A percentile compares a stretch with the other conserved stretches of the same genome.
Evolutionary conservation across 2,113 vertebrate species (phyloP).

Genomic region (Psophia crepitans): DNA sequence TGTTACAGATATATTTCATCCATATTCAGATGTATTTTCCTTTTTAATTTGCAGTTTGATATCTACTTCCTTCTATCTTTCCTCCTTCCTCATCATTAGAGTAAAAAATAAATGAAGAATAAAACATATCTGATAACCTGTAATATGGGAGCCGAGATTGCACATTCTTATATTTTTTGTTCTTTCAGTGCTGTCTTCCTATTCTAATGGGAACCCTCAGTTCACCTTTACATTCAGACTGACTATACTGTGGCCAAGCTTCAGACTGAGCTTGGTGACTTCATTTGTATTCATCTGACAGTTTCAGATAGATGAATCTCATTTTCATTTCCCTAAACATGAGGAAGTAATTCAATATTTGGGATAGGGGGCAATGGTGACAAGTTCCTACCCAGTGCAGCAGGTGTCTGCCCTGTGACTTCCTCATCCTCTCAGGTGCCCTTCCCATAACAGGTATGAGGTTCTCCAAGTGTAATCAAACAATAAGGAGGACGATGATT

Average conservation of each 20-base stretch:
- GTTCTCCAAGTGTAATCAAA: no score
- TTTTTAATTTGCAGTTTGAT: conserved; percentile 38
- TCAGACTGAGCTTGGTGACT: neutral
- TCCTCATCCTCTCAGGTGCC: no score
- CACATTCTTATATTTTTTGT: neutral
- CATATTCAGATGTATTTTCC: conserved; percentile 9
- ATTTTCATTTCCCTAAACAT: neutral
- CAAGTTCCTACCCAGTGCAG: no score
- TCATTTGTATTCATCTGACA: neutral
- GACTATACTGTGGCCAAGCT: neutral
- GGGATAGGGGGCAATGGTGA: no score
- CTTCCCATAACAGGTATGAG: no score
- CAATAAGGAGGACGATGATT: no score
- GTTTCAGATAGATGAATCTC: neutral
- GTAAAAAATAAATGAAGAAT: neutral
- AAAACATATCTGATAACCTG: neutral
- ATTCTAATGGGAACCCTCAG: neutral
- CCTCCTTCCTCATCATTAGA: neutral
- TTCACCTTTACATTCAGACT: neutral
- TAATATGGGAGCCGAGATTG: neutral
- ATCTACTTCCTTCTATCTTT: neutral
- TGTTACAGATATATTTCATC: conserved; percentile 18
- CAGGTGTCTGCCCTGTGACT: no score
- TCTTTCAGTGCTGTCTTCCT: neutral
- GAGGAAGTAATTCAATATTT: neutral